A percentile compares a stretch with the other conserved stretches of the same genome.
phyloP scores from a whole-genome alignment of 2,888 invertebrate species.

The Artemia sinica region DNA sequence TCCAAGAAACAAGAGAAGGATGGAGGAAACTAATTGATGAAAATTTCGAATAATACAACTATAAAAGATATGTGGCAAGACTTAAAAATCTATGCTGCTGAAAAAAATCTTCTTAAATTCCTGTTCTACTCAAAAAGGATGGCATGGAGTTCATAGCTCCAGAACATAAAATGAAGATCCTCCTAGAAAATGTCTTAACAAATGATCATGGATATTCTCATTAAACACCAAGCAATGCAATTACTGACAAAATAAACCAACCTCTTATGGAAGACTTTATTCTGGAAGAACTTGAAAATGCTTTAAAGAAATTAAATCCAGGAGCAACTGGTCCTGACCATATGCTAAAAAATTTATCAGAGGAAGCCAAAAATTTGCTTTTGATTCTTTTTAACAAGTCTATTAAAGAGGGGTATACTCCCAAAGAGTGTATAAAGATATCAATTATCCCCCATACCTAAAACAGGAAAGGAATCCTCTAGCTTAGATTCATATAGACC shows the following conservation, averaged over 20 bases:
- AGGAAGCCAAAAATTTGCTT: not conserved
- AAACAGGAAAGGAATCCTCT: too few relatives aligned
- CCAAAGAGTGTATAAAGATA: too few relatives aligned
- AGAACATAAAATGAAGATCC: constrained; percentile 3
- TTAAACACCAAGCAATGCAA: not conserved
- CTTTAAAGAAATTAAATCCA: not conserved
- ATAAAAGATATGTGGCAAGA: constrained; percentile 1
- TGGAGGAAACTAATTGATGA: not conserved
- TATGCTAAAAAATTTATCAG: not conserved
- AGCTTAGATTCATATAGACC: too few relatives aligned
- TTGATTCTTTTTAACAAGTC: too few relatives aligned
- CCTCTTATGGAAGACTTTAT: not conserved
- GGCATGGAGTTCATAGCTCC: not conserved
- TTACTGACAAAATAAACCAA: not conserved
- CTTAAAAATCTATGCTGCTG: not conserved
- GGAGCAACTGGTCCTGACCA: not conserved
- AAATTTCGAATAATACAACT: not conserved
- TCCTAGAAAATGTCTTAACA: not conserved
- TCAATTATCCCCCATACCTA: too few relatives aligned
- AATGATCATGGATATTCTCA: not conserved
- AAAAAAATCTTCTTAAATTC: not conserved
- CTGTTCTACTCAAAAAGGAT: not conserved
- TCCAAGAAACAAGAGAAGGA: too few relatives aligned
- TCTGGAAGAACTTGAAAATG: not conserved
- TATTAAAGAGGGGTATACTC: too few relatives aligned